These are phyloP conservation scores for Phainopepla nitens DNA, from an alignment of 2,113 vertebrate genomes.

Conservation along the genomic window DNA sequence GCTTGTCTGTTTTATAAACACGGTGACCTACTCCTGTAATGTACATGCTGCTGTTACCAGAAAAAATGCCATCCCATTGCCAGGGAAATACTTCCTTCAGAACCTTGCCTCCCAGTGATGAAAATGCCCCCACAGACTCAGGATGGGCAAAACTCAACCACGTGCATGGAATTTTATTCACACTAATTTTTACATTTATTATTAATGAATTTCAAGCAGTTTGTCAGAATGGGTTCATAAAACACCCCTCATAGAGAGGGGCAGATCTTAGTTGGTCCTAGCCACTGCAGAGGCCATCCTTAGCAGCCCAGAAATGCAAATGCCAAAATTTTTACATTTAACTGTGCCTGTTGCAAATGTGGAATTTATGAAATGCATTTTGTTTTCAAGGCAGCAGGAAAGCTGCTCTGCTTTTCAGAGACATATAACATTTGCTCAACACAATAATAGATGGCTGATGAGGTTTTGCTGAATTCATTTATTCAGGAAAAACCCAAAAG, in stretches of 20 bases:
- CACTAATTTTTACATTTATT: neutral
- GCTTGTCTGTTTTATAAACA: neutral
- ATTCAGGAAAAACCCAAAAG: neutral
- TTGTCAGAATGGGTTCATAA: neutral
- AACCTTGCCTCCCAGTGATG: neutral
- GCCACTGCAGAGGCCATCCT: neutral
- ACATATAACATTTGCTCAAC: neutral
- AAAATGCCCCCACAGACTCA: neutral
- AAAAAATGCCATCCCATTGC: neutral
- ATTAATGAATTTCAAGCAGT: neutral
- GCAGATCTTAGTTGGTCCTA: neutral
- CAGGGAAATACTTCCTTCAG: neutral
- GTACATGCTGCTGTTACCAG: neutral
- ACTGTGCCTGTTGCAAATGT: neutral
- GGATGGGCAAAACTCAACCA: neutral
- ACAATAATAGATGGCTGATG: neutral
- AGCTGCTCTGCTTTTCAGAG: neutral
- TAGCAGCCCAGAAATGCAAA: neutral
- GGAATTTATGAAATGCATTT: neutral
- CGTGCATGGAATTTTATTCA: neutral
- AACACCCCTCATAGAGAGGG: neutral
- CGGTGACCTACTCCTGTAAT: neutral
- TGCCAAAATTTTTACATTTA: neutral
- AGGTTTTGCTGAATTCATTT: neutral
- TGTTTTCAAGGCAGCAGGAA: conserved; percentile 7